Evolutionary conservation across 1,140 invertebrate species (phyloP), one percentile per base, ranked within the genome.

Genomic region (Drosophila triauraria): DNA sequence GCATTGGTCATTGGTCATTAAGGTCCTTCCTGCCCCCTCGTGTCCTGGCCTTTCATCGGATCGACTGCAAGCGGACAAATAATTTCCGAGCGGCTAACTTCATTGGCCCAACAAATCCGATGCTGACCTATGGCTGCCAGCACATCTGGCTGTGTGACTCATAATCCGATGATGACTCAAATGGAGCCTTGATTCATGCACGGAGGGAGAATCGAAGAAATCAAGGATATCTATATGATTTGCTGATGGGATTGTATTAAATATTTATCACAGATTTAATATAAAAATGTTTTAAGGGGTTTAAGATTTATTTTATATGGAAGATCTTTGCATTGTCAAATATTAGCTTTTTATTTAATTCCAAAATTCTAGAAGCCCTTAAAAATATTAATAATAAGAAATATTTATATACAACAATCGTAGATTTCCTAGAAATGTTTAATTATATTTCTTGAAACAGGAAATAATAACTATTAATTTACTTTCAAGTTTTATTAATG

Each of bases 61-160:
- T 70, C 48, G 35, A 38, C 61, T 53, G 25, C 61, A 53, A 44
- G 27, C 46, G 60, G 62, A 48, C 68, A 48, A 68, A 70, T 71
- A 32, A 71, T 58, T 71, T 71, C 43, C 65, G 51, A 40, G 35
- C 6, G 43, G 35, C 68, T 70, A 71, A 70, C 65, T 71, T 48
- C 25, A 68, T 70, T 71, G 50, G n/a, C 30, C 46, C 30, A 32
- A 9, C 59, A 60, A 35, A 62, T 56, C 53, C 10, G 53, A 40
- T 10, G 20, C 53, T 56, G 35, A 17, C 53, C n/a, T 56, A 40
- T 23, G 53, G 53, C 35, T 56, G 17, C 47, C 20, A 43, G 46
- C 35, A 57, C 40, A 30, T 20, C 27, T 17, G 27, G 25, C 43
- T 48, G 67, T 48, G 20, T 72, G 69, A 59, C 43, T 72, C 69